Conservation (phyloP, 1,140 invertebrate species). For the Watersipora subatra region DNA sequence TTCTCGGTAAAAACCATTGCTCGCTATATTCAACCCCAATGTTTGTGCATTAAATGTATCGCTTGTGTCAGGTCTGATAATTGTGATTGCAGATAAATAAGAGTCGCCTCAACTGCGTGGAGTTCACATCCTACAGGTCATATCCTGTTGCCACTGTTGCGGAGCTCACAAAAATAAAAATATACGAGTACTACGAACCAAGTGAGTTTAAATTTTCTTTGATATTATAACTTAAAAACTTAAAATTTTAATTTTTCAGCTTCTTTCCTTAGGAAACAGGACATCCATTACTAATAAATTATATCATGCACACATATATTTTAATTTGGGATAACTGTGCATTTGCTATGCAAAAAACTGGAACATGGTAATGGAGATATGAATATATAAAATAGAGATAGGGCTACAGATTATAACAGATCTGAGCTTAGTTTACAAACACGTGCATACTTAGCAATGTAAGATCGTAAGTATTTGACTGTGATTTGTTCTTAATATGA, state of each 20-base stretch:
- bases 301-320: too few species aligned
- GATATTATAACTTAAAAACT: not conserved
- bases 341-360: too few species aligned
- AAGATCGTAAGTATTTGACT: too few species aligned
- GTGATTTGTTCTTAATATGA: too few species aligned
- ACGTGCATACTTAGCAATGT: too few species aligned
- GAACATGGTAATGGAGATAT: too few species aligned
- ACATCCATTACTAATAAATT: too few species aligned
- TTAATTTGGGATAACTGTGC: too few species aligned
- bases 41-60: not conserved
- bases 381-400: too few species aligned
- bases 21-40: not conserved
- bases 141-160: slow-evolving; percentile 92
- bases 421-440: too few species aligned
- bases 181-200: slow-evolving; percentile 92
- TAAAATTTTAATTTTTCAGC: not conserved
- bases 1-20: not conserved
- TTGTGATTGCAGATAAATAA: not conserved
- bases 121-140: slow-evolving; percentile 84
- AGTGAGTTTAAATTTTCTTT: slow-evolving; percentile 48
- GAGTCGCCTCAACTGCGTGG: slow-evolving; percentile 53
- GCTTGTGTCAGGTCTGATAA: not conserved
- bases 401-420: too few species aligned
- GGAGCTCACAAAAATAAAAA: slow-evolving; percentile 67
- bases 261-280: not conserved